These are phyloP conservation scores for Haliaeetus leucogaster DNA, from an alignment of 2,113 vertebrate genomes.

Conservation along the genomic window DNA sequence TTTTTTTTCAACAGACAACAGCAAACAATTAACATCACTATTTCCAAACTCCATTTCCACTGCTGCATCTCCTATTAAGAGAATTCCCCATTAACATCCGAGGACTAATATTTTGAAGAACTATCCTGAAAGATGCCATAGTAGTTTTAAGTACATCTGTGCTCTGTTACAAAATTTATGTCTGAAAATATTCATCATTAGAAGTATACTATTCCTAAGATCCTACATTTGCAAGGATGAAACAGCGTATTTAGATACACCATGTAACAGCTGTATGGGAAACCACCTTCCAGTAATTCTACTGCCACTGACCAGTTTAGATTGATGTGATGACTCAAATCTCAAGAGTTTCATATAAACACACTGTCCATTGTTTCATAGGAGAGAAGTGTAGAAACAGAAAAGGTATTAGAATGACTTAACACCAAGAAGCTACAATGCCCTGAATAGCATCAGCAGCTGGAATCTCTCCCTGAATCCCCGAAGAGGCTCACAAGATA, in stretches of 20 bases:
- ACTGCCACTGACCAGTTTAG: background rate
- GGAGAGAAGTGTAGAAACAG: background rate
- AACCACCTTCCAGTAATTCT: background rate
- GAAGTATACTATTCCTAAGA: background rate
- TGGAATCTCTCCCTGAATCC: background rate
- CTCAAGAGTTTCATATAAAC: background rate
- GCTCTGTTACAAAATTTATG: background rate
- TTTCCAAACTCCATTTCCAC: background rate
- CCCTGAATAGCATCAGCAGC: background rate
- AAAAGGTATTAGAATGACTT: background rate
- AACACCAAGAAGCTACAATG: background rate
- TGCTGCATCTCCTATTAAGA: background rate
- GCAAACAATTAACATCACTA: background rate
- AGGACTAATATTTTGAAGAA: conserved; percentile 12
- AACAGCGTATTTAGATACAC: background rate
- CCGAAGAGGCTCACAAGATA: background rate
- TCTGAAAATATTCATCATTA: background rate
- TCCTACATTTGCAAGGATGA: background rate
- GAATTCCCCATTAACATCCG: background rate
- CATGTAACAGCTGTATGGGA: background rate
- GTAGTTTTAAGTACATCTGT: background rate
- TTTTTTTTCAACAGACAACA: background rate
- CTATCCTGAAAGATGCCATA: background rate
- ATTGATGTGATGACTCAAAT: background rate
- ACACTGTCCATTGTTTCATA: background rate